These are phyloP conservation scores for Atractosteus spatula DNA, from an alignment of 2,113 vertebrate species.

Conservation along the genomic window DNA sequence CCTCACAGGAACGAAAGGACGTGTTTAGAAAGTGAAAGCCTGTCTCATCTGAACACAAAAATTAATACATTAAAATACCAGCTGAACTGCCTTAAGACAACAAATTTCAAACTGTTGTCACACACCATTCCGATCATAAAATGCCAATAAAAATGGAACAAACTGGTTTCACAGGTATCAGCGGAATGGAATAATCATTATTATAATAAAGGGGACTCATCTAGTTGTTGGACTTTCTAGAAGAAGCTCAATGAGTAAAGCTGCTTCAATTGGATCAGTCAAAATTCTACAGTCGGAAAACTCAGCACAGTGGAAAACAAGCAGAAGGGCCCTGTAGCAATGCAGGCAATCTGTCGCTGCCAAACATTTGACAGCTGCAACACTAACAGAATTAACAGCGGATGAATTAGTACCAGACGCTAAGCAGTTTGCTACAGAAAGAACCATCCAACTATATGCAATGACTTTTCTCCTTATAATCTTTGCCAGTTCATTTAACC, in stretches of 20 bases:
- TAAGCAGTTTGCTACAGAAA: constrained; percentile 67
- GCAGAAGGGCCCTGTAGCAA: constrained; percentile 88
- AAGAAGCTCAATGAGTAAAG: constrained; percentile 2
- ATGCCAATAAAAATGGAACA: too few relatives aligned
- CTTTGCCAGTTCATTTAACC: constrained; percentile 7
- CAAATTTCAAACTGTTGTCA: too few relatives aligned
- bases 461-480: constrained; percentile 10
- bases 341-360: constrained; percentile 82
- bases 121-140: too few relatives aligned
- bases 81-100: too few relatives aligned
- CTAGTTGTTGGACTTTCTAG: not conserved
- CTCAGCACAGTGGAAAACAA: constrained; percentile 84
- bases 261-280: constrained; percentile 61
- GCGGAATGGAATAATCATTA: too few relatives aligned
- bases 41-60: too few relatives aligned
- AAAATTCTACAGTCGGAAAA: constrained; percentile 75
- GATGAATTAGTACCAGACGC: constrained; percentile 94
- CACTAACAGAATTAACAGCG: constrained; percentile 93
- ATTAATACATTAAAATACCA: too few relatives aligned
- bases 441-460: constrained; percentile 35
- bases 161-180: too few relatives aligned
- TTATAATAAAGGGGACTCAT: too few relatives aligned
- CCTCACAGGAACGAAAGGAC: too few relatives aligned
- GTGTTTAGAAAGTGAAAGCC: too few relatives aligned
- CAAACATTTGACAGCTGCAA: constrained; percentile 86